Base-by-base conservation (phyloP, 2,113 vertebrate species). In the Apaloderma vittatum region DNA sequence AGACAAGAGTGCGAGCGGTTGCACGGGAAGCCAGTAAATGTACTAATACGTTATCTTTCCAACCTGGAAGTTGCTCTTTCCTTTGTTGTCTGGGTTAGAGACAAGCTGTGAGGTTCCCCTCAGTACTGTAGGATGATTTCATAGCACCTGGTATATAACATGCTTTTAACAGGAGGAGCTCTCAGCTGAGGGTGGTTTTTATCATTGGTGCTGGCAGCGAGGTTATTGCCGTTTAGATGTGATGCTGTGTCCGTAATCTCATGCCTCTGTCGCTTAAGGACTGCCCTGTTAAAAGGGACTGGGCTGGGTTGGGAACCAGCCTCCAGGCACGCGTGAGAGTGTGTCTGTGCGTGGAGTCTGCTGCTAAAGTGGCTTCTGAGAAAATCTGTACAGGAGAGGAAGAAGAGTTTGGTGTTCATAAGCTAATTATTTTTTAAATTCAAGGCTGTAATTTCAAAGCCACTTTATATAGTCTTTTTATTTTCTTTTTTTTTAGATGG, bases 321-420 rank as follows among this genome's bases (percentile, higher is more conserved):
- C 29, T 22, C 16, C 24, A 8, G 32, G 49, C 22, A 6, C 1
- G 7, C 7, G 5, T 29, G 70, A n/a, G 14, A 36, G 8, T 22
- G 14, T 12, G 11, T 19, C 43, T 16, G 43, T 14, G 14, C 1
- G 0, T 6, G 43, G 80, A 32, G 40, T 19, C 68, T 49, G 36
- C 58, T 48, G 70, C 74, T 8, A 20, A 34, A 14, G 14, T 6
- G 37, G 40, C 23, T 49, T 62, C 36, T 46, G 43, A 68, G 71
- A 52, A 49, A 45, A 32, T 21, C 27, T 4, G 3, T 30, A 3
- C 19, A 48, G 82, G 36, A 24, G 11, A 48, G 34, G 37, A 43
- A n/a, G 27, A 27, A 24, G 21, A 32, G 2, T 55, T 71, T 37
- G n/a, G 2, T 57, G 29, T 18, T 68, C 22, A 20, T 19, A 8